Evolutionary conservation across 2,888 invertebrate genomes (phyloP).

Genomic region (Epinotia demarniana): DNA sequence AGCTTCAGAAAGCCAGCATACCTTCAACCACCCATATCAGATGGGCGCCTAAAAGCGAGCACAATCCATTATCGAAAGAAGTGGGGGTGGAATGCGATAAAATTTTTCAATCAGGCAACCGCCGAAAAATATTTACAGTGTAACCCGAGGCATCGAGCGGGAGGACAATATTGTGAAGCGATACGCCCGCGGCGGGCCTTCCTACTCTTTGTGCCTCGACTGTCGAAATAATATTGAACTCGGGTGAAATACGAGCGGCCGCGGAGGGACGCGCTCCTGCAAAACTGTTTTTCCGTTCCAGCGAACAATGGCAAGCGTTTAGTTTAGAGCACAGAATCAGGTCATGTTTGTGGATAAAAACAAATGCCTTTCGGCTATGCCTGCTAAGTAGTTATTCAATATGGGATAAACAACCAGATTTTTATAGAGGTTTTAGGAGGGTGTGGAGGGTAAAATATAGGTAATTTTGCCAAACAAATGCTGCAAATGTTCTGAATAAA

Average conservation of each 20-base stretch:
- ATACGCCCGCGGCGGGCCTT: constrained; percentile 77
- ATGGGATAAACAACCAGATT: constrained; percentile 10
- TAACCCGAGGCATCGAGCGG: constrained; percentile 76
- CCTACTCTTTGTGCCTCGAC: constrained; percentile 78
- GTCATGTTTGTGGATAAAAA: constrained; percentile 56
- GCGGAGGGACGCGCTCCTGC: constrained; percentile 72
- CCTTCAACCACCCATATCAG: constrained; percentile 59
- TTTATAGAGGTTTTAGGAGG: constrained; percentile 4
- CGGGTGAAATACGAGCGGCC: constrained; percentile 81
- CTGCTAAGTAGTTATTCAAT: constrained; percentile 34
- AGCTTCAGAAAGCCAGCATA: constrained; percentile 46
- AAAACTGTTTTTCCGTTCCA: constrained; percentile 80
- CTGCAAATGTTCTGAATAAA: neutral
- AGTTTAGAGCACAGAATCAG: constrained; percentile 67
- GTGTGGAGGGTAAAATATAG: neutral
- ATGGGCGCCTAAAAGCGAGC: constrained; percentile 65
- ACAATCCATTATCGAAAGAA: constrained; percentile 76
- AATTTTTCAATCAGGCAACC: constrained; percentile 81
- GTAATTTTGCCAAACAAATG: neutral
- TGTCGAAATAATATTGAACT: constrained; percentile 84
- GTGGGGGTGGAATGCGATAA: constrained; percentile 79
- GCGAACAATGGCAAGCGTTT: constrained; percentile 77
- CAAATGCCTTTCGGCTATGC: constrained; percentile 39
- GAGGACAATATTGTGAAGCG: constrained; percentile 82
- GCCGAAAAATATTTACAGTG: constrained; percentile 83